Evolutionary conservation across 1,140 invertebrate species (phyloP).

Genomic region (Cydia strobilella): DNA sequence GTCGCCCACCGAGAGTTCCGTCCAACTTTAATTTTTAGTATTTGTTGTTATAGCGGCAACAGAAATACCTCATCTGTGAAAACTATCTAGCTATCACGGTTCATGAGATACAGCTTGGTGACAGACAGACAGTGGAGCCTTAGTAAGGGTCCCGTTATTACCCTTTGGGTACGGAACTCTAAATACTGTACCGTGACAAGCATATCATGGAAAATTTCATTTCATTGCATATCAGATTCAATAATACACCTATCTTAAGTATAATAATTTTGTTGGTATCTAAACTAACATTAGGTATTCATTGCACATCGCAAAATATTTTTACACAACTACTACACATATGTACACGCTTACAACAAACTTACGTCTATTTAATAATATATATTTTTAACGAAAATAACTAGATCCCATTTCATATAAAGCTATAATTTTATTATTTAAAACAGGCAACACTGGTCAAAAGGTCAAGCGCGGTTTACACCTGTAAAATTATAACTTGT

Average conservation of each 20-base stretch:
- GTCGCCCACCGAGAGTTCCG: too few species aligned
- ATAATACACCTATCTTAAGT: not conserved
- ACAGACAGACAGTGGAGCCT: too few species aligned
- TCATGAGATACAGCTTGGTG: too few species aligned
- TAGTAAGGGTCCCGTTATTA: too few species aligned
- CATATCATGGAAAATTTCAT: too few species aligned
- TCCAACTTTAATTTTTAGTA: too few species aligned
- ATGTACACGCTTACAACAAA: constrained; percentile 29
- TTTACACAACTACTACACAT: constrained; percentile 13
- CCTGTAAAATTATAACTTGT: not conserved
- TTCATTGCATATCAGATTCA: not conserved
- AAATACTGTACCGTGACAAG: too few species aligned
- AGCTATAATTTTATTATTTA: not conserved
- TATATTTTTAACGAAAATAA: not conserved
- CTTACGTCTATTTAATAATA: not conserved
- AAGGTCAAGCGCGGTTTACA: not conserved
- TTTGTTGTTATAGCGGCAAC: too few species aligned
- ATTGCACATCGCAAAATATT: constrained; percentile 25
- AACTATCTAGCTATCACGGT: too few species aligned
- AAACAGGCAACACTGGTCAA: not conserved
- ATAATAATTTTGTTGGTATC: constrained; percentile 30
- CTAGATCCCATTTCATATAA: not conserved
- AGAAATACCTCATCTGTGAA: too few species aligned
- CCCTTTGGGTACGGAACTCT: too few species aligned
- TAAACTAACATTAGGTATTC: constrained; percentile 24